Conservation (phyloP, 2,888 invertebrate genomes). For the Phasia obesa region DNA sequence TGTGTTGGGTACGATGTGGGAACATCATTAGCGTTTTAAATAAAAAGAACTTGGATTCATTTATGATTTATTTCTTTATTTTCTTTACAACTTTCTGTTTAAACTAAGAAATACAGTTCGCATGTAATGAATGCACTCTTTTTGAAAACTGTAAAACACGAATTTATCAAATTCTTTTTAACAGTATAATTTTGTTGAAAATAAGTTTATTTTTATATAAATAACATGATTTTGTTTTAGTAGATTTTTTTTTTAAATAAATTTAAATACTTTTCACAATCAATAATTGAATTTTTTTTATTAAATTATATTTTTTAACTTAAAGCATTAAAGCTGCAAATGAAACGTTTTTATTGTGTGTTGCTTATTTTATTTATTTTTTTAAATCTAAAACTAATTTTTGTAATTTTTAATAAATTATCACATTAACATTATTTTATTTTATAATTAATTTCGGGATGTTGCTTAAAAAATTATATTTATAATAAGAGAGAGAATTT, state of each 20-base stretch:
- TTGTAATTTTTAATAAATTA: conserved; percentile 61
- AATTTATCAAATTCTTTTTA: conserved; percentile 41
- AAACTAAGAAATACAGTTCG: conserved; percentile 50
- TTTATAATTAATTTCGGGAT: conserved; percentile 19
- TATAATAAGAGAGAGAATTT: conserved; percentile 18
- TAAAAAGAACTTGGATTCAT: too few relatives aligned
- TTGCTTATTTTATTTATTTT: neutral
- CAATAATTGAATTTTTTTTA: conserved; percentile 4
- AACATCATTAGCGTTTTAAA: too few relatives aligned
- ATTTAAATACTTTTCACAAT: conserved; percentile 21
- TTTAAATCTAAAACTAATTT: conserved; percentile 47
- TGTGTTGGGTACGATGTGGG: too few relatives aligned
- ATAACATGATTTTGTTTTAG: neutral
- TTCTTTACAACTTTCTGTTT: conserved; percentile 49
- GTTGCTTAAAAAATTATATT: conserved; percentile 15
- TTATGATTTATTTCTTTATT: too few relatives aligned
- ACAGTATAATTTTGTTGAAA: conserved; percentile 30
- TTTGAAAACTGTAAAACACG: conserved; percentile 9
- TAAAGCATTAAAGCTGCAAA: conserved; percentile 64
- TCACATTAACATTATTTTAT: conserved; percentile 64
- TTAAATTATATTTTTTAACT: conserved; percentile 34
- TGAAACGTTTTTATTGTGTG: conserved; percentile 27
- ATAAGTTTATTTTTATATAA: neutral
- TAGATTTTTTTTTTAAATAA: neutral
- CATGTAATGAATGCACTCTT: conserved; percentile 31